Percentiles rank a stretch among this genome's conserved stretches.
Evolutionary conservation across 1,140 invertebrate genomes (phyloP).

Genomic region (Dendrolimus kikuchii): DNA sequence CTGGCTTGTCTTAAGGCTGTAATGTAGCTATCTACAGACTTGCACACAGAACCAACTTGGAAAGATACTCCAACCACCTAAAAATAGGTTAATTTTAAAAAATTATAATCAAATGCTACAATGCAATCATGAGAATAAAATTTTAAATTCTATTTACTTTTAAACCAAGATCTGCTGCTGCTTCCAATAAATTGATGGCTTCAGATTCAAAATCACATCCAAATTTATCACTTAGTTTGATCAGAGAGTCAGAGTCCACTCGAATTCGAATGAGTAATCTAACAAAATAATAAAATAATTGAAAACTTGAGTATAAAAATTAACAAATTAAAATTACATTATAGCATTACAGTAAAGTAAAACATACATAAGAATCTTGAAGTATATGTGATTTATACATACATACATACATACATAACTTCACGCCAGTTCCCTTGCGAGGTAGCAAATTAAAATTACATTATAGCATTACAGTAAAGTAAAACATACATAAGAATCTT

Average conservation of each 20-base stretch:
- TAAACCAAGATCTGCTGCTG: slow-evolving; percentile 29
- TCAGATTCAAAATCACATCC: slow-evolving; percentile 36
- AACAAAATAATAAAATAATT: slow-evolving; percentile 2
- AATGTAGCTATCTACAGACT: slow-evolving; percentile 22
- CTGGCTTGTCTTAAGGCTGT: slow-evolving; percentile 12
- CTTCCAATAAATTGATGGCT: slow-evolving; percentile 29
- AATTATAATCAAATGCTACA: background rate
- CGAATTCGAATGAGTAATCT: slow-evolving; percentile 31
- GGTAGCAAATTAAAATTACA: no score
- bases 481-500: no score
- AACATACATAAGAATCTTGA: no score
- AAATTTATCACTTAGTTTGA: slow-evolving; percentile 36
- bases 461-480: no score
- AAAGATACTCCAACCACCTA: slow-evolving; percentile 17
- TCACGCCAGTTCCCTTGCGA: no score
- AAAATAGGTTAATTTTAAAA: background rate
- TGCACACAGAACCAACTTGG: slow-evolving; percentile 34
- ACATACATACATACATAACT: no score
- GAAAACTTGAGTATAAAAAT: no score
- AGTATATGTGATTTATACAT: no score
- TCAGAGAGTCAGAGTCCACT: slow-evolving; percentile 28
- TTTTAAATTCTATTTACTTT: slow-evolving; percentile 13
- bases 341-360: no score
- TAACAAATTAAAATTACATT: no score
- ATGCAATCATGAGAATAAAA: no score